Percentiles rank a stretch among this genome's conserved stretches.
These are phyloP conservation scores for Thrips palmi DNA, from an alignment of 1,140 invertebrate genomes.

Conservation along the genomic window DNA sequence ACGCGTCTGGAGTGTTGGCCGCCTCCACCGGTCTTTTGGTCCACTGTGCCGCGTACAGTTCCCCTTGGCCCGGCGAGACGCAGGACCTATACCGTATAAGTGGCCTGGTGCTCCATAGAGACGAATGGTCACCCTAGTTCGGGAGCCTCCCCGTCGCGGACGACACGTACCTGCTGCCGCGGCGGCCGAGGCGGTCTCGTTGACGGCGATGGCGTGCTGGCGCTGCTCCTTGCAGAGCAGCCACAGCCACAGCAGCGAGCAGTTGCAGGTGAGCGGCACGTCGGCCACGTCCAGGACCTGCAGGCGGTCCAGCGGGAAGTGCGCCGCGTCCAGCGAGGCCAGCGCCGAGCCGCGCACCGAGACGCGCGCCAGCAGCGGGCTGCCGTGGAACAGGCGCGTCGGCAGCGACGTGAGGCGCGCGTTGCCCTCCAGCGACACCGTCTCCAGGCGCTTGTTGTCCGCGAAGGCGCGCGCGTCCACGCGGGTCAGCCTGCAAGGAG, in stretches of 20 bases:
- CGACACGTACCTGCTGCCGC: not conserved
- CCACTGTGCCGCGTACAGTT: too few species aligned
- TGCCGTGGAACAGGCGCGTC: slow-evolving; percentile 50
- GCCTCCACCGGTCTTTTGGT: too few species aligned
- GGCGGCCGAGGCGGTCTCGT: slow-evolving; percentile 15
- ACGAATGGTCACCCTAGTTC: not conserved
- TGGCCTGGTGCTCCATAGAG: too few species aligned
- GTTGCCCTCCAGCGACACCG: slow-evolving; percentile 58
- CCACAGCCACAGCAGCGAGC: slow-evolving; percentile 72
- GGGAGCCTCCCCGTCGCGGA: not conserved
- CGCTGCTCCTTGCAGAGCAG: slow-evolving; percentile 38
- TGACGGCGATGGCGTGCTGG: slow-evolving; percentile 11
- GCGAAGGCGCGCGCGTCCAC: slow-evolving; percentile 43
- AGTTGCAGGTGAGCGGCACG: slow-evolving; percentile 74
- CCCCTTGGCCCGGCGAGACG: too few species aligned
- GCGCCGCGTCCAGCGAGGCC: slow-evolving; percentile 49
- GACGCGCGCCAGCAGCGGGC: slow-evolving; percentile 48
- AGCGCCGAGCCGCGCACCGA: slow-evolving; percentile 52
- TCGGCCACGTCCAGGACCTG: slow-evolving; percentile 49
- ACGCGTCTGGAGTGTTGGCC: too few species aligned
- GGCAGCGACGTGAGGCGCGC: slow-evolving; percentile 45
- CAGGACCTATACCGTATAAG: too few species aligned
- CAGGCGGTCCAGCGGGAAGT: slow-evolving; percentile 58
- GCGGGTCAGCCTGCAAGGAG: slow-evolving; percentile 13
- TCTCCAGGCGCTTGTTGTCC: slow-evolving; percentile 64